These are phyloP conservation scores for Tuberolachnus salignus DNA, from an alignment of 2,888 invertebrate genomes.

Conservation along the genomic window DNA sequence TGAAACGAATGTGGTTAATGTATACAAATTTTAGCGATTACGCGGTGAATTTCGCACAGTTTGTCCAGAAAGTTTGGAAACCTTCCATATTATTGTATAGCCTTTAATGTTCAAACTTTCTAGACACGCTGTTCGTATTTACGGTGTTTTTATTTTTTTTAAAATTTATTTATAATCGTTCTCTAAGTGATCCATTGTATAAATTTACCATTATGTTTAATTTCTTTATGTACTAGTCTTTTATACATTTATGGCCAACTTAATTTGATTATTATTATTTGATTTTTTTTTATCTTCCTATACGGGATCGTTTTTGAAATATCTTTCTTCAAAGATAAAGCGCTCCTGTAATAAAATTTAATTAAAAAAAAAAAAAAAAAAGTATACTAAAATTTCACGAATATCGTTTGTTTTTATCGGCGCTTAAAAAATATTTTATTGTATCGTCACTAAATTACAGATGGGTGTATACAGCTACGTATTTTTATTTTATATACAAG, in stretches of 20 bases:
- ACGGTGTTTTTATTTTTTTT: neutral
- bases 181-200: constrained; percentile 28
- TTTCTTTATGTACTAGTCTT: constrained; percentile 41
- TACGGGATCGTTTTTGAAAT: constrained; percentile 2
- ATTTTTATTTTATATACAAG: constrained; percentile 4
- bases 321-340: no score
- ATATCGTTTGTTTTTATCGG: neutral
- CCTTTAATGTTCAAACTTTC: constrained; percentile 1
- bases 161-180: constrained; percentile 26
- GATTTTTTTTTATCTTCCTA: constrained; percentile 19
- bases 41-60: neutral
- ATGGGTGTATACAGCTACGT: constrained; percentile 24
- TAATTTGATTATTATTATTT: constrained; percentile 34
- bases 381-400: neutral
- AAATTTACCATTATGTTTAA: constrained; percentile 38
- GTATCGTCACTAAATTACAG: neutral
- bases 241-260: neutral
- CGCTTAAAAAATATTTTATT: neutral
- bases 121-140: neutral
- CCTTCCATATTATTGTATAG: neutral
- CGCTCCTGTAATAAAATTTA: constrained; percentile 2
- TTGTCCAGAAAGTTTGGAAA: neutral
- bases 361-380: no score
- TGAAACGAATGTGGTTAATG: neutral
- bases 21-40: neutral